Conservation (phyloP, 2,113 vertebrate species). For the Galemys pyrenaicus region DNA sequence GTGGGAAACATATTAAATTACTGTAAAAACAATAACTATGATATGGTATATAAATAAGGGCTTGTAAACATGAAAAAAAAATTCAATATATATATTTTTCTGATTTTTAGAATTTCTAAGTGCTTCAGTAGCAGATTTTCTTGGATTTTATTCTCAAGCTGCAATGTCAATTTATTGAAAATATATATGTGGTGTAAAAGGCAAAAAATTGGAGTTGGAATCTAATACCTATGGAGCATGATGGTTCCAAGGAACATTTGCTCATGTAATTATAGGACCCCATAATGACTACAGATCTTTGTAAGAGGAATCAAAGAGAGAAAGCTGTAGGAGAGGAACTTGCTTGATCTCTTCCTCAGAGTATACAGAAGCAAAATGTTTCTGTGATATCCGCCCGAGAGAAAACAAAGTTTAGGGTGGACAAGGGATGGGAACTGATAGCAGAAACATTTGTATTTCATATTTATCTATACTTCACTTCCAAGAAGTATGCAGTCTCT, state of each 20-base stretch:
- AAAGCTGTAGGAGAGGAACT: neutral
- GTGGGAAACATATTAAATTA: slow-evolving; percentile 60
- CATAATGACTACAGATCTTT: neutral
- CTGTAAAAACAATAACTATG: slow-evolving; percentile 56
- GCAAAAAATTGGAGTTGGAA: neutral
- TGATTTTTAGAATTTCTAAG: slow-evolving; percentile 36
- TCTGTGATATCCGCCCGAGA: neutral
- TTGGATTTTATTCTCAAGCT: slow-evolving; percentile 37
- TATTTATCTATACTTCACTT: neutral
- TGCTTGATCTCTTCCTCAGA: neutral
- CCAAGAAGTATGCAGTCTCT: neutral
- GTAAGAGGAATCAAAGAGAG: neutral
- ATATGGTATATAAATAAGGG: neutral
- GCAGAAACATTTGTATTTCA: neutral
- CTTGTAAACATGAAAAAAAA: slow-evolving; percentile 23
- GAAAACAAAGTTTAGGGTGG: neutral
- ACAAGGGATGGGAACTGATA: neutral
- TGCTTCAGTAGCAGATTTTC: neutral
- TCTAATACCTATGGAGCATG: neutral
- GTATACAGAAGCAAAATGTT: neutral
- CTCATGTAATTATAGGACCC: neutral
- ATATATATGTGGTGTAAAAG: neutral
- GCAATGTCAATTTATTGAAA: slow-evolving; percentile 50
- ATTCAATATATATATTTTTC: neutral
- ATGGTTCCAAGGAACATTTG: neutral